Base-by-base conservation (phyloP, 2,888 invertebrate species). In the Molanna angustata region DNA sequence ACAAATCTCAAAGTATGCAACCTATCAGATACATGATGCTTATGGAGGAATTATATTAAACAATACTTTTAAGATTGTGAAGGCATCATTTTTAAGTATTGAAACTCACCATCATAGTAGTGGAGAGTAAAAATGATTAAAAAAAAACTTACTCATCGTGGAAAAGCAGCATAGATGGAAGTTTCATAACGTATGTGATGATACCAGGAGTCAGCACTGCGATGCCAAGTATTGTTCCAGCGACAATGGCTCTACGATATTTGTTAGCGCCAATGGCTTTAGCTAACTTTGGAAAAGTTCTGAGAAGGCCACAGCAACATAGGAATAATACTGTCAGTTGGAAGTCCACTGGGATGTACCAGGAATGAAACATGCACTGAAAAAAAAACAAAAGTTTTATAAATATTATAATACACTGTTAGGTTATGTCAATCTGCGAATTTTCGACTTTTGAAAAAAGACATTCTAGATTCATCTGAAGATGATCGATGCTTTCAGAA, bases 261-360 rank as follows among this genome's bases (percentile, higher is more conserved):
- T 32, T 32, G 11, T 35, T 19, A 4, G 32, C 16, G 0, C 71
- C 72, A 16, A 49, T 3, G 2, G 20, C 31, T 13, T 27, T 31
- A n/a, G 33, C 33, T 4, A 32, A 16, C 4, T 19, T 21, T 2
- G 49, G 35, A 4, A 64, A 63, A 7, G 66, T 69, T 37, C 69
- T 71, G 61, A 80, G 73, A 9, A 80, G 42, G 59, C 72, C 66
- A 61, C 72, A 76, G 17, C 78, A 60, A 16, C 77, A 63, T n/a
- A 80, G 66, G 0, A 78, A 77, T 11, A 83, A 64, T 37, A 80
- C 68, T 66, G 83, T 84, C 68, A 79, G 82, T 64, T 86, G 86
- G 69, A 84, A 83, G 67, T 86, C 86, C 55, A 83, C 83, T 0
- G 86, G 82, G 27, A 85, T 74, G 67, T 84, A 85, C 86, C 86